phyloP scores from a whole-genome alignment of 2,113 vertebrate species.

The Dascyllus trimaculatus region DNA sequence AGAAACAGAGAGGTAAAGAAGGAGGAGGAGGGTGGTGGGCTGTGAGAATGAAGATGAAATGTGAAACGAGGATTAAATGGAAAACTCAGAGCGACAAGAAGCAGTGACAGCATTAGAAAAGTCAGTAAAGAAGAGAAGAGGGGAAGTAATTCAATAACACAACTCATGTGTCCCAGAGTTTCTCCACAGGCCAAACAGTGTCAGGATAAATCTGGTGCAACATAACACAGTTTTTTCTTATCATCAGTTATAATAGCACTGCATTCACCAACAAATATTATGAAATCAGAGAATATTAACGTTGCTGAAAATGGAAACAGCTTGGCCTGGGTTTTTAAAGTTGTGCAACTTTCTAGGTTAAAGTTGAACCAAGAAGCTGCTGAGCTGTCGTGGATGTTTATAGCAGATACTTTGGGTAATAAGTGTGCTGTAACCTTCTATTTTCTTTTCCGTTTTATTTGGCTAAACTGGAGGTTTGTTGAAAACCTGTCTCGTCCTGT shows the following conservation, averaged over 20 bases:
- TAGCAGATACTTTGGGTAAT: not conserved
- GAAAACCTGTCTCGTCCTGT: not conserved
- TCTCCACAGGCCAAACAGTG: not conserved
- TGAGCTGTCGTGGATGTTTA: not conserved
- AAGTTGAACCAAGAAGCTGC: not conserved
- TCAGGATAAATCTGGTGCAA: no score
- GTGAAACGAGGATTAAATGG: conserved; percentile 15
- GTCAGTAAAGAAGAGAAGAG: not conserved
- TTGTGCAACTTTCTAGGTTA: not conserved
- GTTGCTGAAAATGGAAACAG: no score
- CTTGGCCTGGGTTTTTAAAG: no score
- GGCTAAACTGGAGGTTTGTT: not conserved
- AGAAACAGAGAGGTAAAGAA: conserved; percentile 1
- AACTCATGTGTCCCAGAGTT: not conserved
- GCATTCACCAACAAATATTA: no score
- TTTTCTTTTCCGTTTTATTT: no score
- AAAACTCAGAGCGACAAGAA: conserved; percentile 29
- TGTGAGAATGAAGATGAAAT: not conserved
- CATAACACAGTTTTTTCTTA: no score
- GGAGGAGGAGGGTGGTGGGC: not conserved
- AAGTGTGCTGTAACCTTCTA: not conserved
- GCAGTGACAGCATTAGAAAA: conserved; percentile 1
- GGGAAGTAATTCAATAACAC: not conserved
- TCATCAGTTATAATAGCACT: no score
- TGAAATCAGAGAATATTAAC: no score